Evolutionary conservation across 2,113 vertebrate species (phyloP).

Genomic region (Aptenodytes patagonicus): DNA sequence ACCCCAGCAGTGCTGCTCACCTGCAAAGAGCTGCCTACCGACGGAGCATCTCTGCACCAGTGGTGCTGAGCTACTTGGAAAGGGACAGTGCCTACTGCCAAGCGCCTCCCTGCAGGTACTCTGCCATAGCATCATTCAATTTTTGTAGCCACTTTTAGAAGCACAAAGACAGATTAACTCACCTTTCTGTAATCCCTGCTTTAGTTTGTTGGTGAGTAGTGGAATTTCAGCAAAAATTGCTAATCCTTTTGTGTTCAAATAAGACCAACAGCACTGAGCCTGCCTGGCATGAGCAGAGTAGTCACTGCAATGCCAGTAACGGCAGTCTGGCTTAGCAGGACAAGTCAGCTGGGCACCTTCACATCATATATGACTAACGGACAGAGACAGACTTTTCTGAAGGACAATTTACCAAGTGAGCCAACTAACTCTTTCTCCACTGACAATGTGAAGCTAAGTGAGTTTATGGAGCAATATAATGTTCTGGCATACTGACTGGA

Average conservation of each 20-base stretch:
- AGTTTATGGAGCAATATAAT: neutral
- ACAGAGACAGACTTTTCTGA: neutral
- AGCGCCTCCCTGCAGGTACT: neutral
- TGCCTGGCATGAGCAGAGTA: neutral
- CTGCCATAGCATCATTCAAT: neutral
- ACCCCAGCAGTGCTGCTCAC: too few relatives aligned
- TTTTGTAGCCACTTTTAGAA: neutral
- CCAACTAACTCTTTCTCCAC: neutral
- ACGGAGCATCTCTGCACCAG: neutral
- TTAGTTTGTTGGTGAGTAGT: neutral
- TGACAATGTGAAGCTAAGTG: neutral
- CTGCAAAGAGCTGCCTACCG: too few relatives aligned
- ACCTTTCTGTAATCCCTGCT: neutral
- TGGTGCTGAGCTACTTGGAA: fast-evolving
- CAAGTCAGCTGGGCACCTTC: neutral
- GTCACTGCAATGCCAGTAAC: neutral
- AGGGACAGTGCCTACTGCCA: neutral
- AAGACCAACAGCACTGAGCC: neutral
- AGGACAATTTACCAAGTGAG: neutral
- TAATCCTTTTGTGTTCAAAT: neutral
- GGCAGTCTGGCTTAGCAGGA: neutral
- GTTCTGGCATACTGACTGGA: neutral
- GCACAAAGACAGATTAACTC: neutral
- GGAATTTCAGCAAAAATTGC: neutral
- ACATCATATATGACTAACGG: fast-evolving